Percentiles rank a stretch among this genome's conserved stretches.
Evolutionary conservation across 1,140 invertebrate species (phyloP).

Genomic region (Drusus annulatus): DNA sequence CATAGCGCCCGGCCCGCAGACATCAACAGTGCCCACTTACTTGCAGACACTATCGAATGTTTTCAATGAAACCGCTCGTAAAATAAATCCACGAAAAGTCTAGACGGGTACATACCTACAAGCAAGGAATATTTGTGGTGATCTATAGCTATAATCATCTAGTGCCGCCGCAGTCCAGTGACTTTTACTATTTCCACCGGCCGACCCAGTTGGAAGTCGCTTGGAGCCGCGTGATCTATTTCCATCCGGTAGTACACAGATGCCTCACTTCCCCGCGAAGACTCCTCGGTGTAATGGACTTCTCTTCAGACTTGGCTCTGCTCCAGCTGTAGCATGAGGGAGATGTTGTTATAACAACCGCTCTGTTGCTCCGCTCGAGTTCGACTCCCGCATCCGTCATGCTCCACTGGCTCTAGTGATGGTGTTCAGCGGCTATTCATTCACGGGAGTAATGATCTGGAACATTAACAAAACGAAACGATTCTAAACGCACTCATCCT

Average conservation of each 20-base stretch:
- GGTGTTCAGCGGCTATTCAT: not conserved
- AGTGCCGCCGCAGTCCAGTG: constrained; percentile 4
- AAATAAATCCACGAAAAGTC: too few species aligned
- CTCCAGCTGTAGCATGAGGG: constrained; percentile 38
- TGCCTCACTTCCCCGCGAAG: constrained; percentile 19
- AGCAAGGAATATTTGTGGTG: not conserved
- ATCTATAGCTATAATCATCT: not conserved
- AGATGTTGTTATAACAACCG: constrained; percentile 20
- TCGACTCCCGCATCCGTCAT: constrained; percentile 8
- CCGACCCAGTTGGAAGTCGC: constrained; percentile 35
- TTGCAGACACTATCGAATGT: not conserved
- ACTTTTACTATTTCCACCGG: constrained; percentile 26
- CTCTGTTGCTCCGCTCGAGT: not conserved
- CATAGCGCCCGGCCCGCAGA: too few species aligned
- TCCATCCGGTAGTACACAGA: not conserved
- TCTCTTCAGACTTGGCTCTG: not conserved
- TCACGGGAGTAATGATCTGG: not conserved
- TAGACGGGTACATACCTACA: too few species aligned
- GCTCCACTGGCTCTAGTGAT: not conserved
- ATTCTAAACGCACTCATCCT: not conserved
- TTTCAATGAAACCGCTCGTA: not conserved
- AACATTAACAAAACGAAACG: constrained; percentile 2
- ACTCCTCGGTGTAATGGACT: constrained; percentile 34
- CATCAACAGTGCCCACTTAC: too few species aligned
- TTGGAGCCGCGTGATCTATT: constrained; percentile 25